Percentiles rank a stretch among this genome's conserved stretches.
Conservation (phyloP, 2,797 vertebrate genomes). For the Lerista edwardsae region DNA sequence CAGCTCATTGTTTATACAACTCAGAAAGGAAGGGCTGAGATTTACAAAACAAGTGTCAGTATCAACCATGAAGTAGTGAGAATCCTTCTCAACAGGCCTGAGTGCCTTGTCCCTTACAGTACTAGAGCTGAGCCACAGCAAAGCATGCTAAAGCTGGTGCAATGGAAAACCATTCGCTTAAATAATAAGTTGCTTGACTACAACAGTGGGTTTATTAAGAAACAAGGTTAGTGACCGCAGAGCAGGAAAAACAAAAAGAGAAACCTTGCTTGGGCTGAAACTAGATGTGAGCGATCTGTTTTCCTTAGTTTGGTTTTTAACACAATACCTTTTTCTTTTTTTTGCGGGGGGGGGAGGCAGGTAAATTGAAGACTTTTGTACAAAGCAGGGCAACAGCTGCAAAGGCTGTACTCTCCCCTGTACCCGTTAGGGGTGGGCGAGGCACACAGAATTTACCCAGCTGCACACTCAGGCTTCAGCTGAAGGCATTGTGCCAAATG, state of each 20-base stretch:
- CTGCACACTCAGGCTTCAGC: not conserved
- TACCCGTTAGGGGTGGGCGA: no score
- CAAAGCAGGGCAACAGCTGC: not conserved
- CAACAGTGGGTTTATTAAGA: not conserved
- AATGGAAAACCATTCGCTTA: not conserved
- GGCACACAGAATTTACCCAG: not conserved
- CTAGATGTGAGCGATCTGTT: no score
- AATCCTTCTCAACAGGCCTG: not conserved
- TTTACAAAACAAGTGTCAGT: not conserved
- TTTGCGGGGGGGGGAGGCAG: no score
- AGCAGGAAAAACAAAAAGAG: not conserved
- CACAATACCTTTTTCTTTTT: no score
- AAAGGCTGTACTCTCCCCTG: not conserved
- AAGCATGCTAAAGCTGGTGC: not conserved
- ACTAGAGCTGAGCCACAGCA: not conserved
- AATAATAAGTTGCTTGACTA: not conserved
- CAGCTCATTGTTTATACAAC: not conserved
- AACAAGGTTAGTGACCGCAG: not conserved
- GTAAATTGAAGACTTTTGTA: not conserved
- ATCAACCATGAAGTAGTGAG: not conserved
- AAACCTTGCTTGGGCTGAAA: not conserved
- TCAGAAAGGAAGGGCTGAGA: not conserved
- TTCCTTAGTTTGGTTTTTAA: no score
- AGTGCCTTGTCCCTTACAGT: not conserved
- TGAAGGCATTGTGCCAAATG: not conserved